phyloP scores from a whole-genome alignment of 64 coral and sea anemone species.

The Stichodactyla mertensii region DNA sequence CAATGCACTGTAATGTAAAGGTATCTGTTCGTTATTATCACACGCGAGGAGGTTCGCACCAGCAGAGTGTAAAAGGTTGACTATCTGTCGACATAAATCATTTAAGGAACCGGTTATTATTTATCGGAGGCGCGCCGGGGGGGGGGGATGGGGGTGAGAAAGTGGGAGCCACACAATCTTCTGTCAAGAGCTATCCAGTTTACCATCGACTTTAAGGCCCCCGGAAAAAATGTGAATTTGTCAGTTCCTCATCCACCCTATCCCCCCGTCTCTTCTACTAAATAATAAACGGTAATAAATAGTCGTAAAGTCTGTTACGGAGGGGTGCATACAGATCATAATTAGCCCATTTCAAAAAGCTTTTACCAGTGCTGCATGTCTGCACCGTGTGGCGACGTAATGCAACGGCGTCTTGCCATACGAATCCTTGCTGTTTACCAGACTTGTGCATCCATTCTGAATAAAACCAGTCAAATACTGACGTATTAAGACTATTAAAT shows the following conservation, averaged over 20 bases:
- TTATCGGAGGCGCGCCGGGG: too few species aligned
- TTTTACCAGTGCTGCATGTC: conserved; percentile 1
- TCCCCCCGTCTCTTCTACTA: too few species aligned
- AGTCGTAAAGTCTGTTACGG: too few species aligned
- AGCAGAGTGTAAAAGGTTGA: conserved; percentile 21
- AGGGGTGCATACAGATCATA: background rate
- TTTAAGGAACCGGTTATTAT: background rate
- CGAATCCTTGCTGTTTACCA: conserved; percentile 35
- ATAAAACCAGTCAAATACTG: background rate
- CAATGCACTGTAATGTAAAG: conserved; percentile 34
- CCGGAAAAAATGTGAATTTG: too few species aligned
- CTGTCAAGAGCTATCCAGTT: too few species aligned
- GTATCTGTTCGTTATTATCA: conserved; percentile 41
- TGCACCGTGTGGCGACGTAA: conserved; percentile 27
- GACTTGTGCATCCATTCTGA: conserved; percentile 31
- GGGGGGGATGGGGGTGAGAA: too few species aligned
- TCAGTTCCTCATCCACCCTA: too few species aligned
- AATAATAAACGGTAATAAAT: too few species aligned
- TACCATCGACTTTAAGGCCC: too few species aligned
- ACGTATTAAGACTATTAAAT: background rate
- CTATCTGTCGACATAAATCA: background rate
- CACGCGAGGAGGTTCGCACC: conserved; percentile 31
- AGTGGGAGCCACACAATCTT: too few species aligned
- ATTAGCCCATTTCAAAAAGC: background rate
- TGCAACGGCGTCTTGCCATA: conserved; percentile 52